A percentile compares a stretch with the other conserved stretches of the same genome.
These are phyloP conservation scores for Hyles lineata DNA, from an alignment of 2,888 invertebrate species.

Conservation along the genomic window DNA sequence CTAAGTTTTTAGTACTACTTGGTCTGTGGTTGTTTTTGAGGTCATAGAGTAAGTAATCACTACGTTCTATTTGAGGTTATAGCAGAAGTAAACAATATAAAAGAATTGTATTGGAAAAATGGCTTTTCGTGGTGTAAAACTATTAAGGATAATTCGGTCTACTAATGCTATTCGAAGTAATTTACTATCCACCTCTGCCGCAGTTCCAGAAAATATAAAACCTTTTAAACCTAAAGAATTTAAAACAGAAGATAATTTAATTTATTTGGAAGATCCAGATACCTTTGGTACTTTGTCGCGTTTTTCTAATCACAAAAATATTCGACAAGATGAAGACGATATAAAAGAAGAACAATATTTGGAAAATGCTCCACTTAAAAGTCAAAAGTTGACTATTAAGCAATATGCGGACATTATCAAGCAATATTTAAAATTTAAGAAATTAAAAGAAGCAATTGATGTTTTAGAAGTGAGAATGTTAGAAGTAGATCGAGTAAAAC, in stretches of 20 bases:
- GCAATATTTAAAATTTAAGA: conserved; percentile 85
- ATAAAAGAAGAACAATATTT: conserved; percentile 85
- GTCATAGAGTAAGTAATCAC: conserved; percentile 33
- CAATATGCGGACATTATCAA: conserved; percentile 91
- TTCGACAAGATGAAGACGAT: conserved; percentile 83
- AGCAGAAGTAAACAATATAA: not conserved
- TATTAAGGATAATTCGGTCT: conserved; percentile 54
- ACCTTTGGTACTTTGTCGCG: conserved; percentile 81
- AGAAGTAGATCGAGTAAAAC: conserved; percentile 90
- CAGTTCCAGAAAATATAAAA: conserved; percentile 46
- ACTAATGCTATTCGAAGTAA: conserved; percentile 48
- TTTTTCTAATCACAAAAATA: conserved; percentile 50
- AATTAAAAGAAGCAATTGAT: conserved; percentile 91
- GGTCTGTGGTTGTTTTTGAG: too few relatives aligned
- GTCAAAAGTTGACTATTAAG: conserved; percentile 83
- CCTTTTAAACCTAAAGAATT: conserved; percentile 51
- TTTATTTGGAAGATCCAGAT: conserved; percentile 82
- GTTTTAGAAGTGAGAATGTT: conserved; percentile 91
- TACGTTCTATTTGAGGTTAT: too few relatives aligned
- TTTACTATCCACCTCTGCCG: conserved; percentile 47
- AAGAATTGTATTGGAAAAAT: conserved; percentile 43
- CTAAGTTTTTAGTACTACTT: too few relatives aligned
- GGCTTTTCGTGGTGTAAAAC: conserved; percentile 60
- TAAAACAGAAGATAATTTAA: conserved; percentile 65
- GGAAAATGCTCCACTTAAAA: conserved; percentile 76